Conservation (phyloP, 2,888 invertebrate genomes). For the Andrena flavipes region DNA sequence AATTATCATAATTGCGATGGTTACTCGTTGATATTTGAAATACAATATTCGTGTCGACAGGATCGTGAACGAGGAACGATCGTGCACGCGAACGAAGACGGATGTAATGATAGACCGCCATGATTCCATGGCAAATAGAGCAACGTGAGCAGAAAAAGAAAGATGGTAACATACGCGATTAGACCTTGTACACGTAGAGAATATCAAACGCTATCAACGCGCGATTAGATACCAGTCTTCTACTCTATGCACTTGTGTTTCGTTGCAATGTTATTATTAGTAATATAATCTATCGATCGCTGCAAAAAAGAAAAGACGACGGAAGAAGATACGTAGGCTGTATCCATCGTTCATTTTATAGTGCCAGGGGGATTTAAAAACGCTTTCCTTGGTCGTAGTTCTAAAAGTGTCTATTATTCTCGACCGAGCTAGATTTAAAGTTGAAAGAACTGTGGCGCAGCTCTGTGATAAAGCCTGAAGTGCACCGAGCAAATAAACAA, state of each 20-base stretch:
- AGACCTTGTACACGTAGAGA: slow-evolving; percentile 13
- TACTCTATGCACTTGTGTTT: neutral
- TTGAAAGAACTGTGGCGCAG: too few relatives aligned
- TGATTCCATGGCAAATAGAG: neutral
- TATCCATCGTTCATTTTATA: too few relatives aligned
- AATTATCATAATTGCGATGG: too few relatives aligned
- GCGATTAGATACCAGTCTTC: slow-evolving; percentile 33
- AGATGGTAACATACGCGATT: neutral
- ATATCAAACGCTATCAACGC: neutral
- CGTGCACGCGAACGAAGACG: neutral
- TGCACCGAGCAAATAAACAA: too few relatives aligned
- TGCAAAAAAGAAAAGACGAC: neutral
- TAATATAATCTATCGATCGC: neutral
- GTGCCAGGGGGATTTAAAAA: neutral
- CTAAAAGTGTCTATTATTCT: too few relatives aligned
- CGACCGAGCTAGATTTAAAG: too few relatives aligned
- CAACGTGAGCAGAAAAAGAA: neutral
- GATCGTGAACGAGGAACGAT: neutral
- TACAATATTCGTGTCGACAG: neutral
- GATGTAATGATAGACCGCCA: neutral
- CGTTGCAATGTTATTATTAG: slow-evolving; percentile 4
- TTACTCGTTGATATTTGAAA: neutral
- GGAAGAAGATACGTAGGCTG: neutral
- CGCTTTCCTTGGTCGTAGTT: neutral
- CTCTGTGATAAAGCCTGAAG: too few relatives aligned